Conservation (phyloP, 2,797 vertebrate species). For the Mus spretus region DNA sequence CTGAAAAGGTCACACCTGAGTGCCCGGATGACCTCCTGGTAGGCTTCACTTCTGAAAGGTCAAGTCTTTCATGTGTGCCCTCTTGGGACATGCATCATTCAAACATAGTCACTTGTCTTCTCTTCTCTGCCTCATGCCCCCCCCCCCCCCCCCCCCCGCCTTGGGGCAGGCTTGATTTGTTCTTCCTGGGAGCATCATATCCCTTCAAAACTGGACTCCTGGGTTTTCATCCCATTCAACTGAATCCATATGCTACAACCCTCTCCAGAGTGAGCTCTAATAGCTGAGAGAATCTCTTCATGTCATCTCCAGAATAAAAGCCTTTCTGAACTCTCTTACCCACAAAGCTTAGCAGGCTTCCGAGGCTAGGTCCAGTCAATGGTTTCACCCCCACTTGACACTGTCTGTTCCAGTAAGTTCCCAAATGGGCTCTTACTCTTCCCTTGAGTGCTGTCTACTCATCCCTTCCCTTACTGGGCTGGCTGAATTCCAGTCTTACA, state of each 20-base stretch:
- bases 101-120: background rate
- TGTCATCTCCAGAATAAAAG: background rate
- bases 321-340: background rate
- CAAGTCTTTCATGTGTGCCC: background rate
- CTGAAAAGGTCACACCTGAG: background rate
- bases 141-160: background rate
- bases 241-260: background rate
- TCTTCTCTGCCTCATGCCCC: background rate
- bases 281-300: fast-evolving
- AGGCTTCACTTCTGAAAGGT: background rate
- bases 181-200: background rate
- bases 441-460: background rate
- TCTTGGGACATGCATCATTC: background rate
- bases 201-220: background rate
- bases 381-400: background rate
- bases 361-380: background rate
- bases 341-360: background rate
- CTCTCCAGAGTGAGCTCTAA: no score
- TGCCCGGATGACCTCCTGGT: background rate
- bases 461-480: background rate
- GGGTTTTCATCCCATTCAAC: background rate
- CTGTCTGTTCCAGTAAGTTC: background rate
- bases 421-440: background rate
- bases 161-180: background rate
- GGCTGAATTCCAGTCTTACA: background rate